phyloP scores from a whole-genome alignment of 1,140 invertebrate genomes.

The Drosophila oshimai region DNA sequence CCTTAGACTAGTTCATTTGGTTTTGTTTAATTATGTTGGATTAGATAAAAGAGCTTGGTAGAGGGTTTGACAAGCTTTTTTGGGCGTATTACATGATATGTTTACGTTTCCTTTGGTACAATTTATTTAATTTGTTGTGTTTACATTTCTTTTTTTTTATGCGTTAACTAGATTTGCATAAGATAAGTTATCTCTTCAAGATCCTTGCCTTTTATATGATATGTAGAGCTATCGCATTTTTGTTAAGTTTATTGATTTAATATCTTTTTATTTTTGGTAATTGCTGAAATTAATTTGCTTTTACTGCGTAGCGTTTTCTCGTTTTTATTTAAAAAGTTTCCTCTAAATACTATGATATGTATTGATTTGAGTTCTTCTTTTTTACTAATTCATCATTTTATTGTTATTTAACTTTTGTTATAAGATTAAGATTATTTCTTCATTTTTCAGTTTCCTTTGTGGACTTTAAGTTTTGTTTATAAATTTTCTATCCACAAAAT shows the following conservation, averaged over 20 bases:
- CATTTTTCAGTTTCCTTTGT: neutral
- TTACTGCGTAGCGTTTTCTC: neutral
- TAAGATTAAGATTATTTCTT: neutral
- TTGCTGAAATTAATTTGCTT: neutral
- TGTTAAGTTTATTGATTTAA: neutral
- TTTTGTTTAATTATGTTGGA: conserved; percentile 12
- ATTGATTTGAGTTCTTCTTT: neutral
- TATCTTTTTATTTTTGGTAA: neutral
- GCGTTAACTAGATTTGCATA: neutral
- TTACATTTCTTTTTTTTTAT: neutral
- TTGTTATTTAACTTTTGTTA: neutral
- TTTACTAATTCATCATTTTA: neutral
- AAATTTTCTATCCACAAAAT: conserved; percentile 31
- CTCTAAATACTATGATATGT: conserved; percentile 5
- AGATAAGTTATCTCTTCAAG: neutral
- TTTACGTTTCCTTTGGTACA: conserved; percentile 1
- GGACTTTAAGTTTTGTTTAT: conserved; percentile 42
- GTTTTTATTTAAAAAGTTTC: neutral
- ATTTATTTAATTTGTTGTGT: neutral
- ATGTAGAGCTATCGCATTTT: conserved; percentile 3
- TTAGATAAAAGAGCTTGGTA: conserved; percentile 1
- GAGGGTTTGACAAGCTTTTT: conserved; percentile 20
- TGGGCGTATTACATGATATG: conserved; percentile 62
- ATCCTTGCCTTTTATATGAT: conserved; percentile 30
- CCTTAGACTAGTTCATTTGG: conserved; percentile 60